Conservation (phyloP, 2,113 vertebrate genomes). For the Bubo blakistoni region DNA sequence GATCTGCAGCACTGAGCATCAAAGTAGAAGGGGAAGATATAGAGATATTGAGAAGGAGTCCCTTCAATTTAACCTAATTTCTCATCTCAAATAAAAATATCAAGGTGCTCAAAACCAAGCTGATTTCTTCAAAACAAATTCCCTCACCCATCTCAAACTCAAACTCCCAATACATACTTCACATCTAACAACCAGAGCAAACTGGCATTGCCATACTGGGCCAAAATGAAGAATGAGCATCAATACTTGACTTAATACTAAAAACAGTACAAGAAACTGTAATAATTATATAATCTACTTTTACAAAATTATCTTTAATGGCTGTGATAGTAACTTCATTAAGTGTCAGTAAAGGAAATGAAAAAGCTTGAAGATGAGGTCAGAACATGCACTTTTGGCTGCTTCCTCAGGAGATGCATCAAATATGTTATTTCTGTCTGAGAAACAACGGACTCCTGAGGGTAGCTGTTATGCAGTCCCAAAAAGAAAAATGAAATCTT, state of each 20-base stretch:
- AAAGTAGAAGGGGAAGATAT: not conserved
- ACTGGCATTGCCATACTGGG: not conserved
- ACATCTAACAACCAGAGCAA: not conserved
- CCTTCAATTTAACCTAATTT: not conserved
- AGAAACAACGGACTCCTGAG: not conserved
- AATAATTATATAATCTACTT: conserved; percentile 11
- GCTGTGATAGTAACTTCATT: conserved; percentile 36
- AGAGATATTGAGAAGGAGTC: not conserved
- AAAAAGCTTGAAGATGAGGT: conserved; percentile 26
- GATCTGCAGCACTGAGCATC: not conserved
- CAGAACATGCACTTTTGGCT: conserved; percentile 35
- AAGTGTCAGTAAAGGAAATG: conserved; percentile 16
- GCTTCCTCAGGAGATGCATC: not conserved
- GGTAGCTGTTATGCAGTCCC: not conserved
- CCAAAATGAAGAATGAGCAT: not conserved
- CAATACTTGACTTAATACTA: not conserved
- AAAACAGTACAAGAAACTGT: not conserved
- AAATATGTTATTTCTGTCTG: not conserved
- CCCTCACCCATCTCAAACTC: not conserved
- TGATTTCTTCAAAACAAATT: not conserved
- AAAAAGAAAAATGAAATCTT: not conserved
- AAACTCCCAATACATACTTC: not conserved
- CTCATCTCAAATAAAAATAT: not conserved
- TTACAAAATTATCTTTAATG: conserved; percentile 19
- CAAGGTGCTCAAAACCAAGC: not conserved